These are phyloP conservation scores for Cygnus atratus DNA, from an alignment of 2,113 vertebrate species.

Conservation along the genomic window DNA sequence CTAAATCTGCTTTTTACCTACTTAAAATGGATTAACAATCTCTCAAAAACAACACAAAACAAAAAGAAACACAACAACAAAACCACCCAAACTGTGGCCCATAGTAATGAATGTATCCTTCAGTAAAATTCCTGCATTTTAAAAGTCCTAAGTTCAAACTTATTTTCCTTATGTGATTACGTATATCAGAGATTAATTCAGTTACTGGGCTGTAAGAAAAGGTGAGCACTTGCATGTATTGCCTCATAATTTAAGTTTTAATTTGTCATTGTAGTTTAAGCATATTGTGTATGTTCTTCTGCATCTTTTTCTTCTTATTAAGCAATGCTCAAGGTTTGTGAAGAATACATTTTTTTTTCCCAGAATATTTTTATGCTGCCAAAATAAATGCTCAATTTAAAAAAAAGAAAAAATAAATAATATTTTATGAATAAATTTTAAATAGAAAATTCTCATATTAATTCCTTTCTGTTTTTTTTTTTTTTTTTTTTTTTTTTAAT, in stretches of 20 bases:
- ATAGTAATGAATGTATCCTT: background rate
- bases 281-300: background rate
- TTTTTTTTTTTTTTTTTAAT: background rate
- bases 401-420: background rate
- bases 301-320: background rate
- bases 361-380: background rate
- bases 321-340: background rate
- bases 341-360: background rate
- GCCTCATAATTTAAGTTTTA: background rate
- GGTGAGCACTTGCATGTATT: background rate
- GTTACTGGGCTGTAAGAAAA: background rate
- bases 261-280: background rate
- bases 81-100: background rate
- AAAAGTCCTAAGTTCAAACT: background rate
- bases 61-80: background rate
- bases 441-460: background rate
- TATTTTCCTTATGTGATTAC: background rate
- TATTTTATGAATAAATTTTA: background rate
- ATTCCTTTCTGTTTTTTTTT: background rate
- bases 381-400: background rate
- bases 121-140: background rate
- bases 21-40: background rate
- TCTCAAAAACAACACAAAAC: background rate
- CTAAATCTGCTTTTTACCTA: background rate
- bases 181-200: background rate